Percentiles rank a stretch among this genome's conserved stretches.
phyloP scores from a whole-genome alignment of 2,797 vertebrate species.

The Eremophila alpestris region DNA sequence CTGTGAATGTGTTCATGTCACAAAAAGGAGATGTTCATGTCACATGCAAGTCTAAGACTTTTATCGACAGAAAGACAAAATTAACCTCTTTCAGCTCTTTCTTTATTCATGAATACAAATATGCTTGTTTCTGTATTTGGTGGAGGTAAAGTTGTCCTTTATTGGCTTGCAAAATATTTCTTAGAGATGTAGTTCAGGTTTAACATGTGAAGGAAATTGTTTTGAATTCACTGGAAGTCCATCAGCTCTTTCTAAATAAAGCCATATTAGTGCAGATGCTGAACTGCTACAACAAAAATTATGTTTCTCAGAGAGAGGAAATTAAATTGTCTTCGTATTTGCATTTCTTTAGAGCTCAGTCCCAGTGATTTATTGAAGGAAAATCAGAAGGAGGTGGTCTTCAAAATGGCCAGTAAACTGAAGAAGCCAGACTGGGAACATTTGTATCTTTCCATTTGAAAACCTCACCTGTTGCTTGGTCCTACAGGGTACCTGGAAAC shows the following conservation, averaged over 20 bases:
- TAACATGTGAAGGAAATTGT: not conserved
- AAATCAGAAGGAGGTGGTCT: not conserved
- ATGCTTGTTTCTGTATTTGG: not conserved
- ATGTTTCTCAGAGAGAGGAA: not conserved
- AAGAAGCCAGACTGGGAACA: not conserved
- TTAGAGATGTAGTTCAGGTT: not conserved
- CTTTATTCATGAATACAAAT: not conserved
- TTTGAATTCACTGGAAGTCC: not conserved
- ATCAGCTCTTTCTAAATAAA: not conserved
- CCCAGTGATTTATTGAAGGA: not conserved
- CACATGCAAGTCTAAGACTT: not conserved
- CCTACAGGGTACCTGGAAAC: not conserved
- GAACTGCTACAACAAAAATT: not conserved
- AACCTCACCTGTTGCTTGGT: not conserved
- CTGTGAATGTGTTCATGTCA: not conserved
- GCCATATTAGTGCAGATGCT: not conserved
- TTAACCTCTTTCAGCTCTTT: not conserved
- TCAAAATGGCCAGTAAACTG: not conserved
- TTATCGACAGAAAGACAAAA: not conserved
- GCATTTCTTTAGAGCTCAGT: not conserved
- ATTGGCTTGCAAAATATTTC: not conserved
- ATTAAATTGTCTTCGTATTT: not conserved
- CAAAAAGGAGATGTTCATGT: not conserved
- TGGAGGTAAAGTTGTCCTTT: not conserved
- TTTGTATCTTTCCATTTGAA: not conserved